A percentile compares a stretch with the other conserved stretches of the same genome.
Evolutionary conservation across 2,113 vertebrate species (phyloP).

Genomic region (Nyctibius bracteatus): DNA sequence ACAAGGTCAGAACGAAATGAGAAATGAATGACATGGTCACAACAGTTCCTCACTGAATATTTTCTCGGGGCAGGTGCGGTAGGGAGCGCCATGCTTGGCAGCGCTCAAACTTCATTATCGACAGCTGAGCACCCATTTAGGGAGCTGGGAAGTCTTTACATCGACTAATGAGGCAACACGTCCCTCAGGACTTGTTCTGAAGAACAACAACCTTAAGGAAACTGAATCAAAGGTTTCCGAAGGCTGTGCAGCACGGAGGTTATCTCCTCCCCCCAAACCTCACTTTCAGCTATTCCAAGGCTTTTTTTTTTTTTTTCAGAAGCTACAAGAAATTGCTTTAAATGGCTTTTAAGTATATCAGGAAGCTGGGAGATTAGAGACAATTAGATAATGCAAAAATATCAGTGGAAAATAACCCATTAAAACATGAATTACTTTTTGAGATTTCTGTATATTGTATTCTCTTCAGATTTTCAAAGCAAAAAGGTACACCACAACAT

Average conservation of each 20-base stretch:
- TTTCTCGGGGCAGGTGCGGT: accelerated
- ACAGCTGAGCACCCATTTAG: accelerated
- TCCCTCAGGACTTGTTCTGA: not conserved
- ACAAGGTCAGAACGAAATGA: not conserved
- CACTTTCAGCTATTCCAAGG: not conserved
- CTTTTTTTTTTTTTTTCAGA: not conserved
- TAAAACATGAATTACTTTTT: slow-evolving; percentile 10
- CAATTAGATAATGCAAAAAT: not conserved
- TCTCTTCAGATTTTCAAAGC: slow-evolving; percentile 14
- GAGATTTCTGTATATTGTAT: slow-evolving; percentile 43
- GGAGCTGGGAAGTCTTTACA: not conserved
- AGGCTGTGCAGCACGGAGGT: not conserved
- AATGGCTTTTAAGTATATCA: not conserved
- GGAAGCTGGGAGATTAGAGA: not conserved
- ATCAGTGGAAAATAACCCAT: slow-evolving; percentile 6
- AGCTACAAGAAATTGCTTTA: not conserved
- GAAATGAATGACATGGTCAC: accelerated
- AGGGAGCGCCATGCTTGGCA: not conserved
- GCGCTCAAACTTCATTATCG: not conserved
- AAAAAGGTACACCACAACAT: not conserved
- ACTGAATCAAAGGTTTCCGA: not conserved
- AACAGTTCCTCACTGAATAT: not conserved
- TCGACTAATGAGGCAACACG: accelerated
- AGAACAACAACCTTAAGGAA: not conserved
- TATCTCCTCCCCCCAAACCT: not conserved